Conservation (phyloP, 2,797 vertebrate genomes). For the Acipenser oxyrinchus region DNA sequence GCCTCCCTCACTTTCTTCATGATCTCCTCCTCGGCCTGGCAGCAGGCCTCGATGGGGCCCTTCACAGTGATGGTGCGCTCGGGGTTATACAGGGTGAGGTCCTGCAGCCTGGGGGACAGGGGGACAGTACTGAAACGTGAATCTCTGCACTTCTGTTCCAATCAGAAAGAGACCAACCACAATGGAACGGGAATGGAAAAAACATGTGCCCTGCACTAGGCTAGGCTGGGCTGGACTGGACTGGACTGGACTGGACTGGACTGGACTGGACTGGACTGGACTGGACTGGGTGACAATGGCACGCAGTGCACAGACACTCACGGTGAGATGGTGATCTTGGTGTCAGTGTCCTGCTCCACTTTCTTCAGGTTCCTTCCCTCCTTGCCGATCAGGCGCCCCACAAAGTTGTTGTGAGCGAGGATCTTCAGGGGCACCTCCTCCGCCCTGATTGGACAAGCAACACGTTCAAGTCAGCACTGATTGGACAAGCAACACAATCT, state of each 20-base stretch:
- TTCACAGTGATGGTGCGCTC: constrained; percentile 89
- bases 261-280: not conserved
- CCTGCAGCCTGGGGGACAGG: constrained; percentile 66
- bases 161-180: not conserved
- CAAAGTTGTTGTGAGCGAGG: constrained; percentile 91
- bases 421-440: constrained; percentile 90
- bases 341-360: constrained; percentile 90
- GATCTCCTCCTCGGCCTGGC: constrained; percentile 80
- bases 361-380: constrained; percentile 92
- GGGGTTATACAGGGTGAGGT: constrained; percentile 86
- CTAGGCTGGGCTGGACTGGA: not conserved
- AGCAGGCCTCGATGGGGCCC: constrained; percentile 78
- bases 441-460: constrained; percentile 46
- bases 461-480: constrained; percentile 25
- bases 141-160: accelerated
- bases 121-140: not conserved
- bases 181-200: too few relatives aligned
- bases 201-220: not conserved
- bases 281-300: not conserved
- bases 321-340: constrained; percentile 95
- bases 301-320: constrained; percentile 47
- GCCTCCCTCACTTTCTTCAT: constrained; percentile 93
- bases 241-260: not conserved
- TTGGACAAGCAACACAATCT: not conserved
- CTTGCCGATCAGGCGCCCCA: constrained; percentile 87